Evolutionary conservation across 2,113 vertebrate genomes (phyloP).

Genomic region (Hemiscyllium ocellatum): DNA sequence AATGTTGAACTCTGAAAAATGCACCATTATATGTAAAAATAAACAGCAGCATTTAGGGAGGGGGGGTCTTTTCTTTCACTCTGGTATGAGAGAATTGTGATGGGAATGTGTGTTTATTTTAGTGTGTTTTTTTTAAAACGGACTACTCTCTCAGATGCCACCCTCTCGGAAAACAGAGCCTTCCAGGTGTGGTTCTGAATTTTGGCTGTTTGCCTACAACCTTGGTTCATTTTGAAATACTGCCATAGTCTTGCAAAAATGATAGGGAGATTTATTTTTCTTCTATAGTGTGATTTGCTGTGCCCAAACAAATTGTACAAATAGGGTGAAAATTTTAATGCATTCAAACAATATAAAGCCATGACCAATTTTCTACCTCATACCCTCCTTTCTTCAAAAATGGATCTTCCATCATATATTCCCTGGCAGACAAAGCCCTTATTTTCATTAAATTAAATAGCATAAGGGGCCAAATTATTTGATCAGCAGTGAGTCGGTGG

Average conservation of each 20-base stretch:
- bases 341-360: slow-evolving; percentile 92
- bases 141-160: slow-evolving; percentile 39
- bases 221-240: slow-evolving; percentile 49
- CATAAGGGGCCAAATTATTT: background rate
- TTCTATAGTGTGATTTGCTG: slow-evolving; percentile 60
- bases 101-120: slow-evolving; percentile 41
- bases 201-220: slow-evolving; percentile 56
- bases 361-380: slow-evolving; percentile 99
- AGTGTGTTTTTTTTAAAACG: slow-evolving; percentile 48
- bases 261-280: background rate
- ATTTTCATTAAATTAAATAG: slow-evolving; percentile 6
- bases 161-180: slow-evolving; percentile 54
- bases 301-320: slow-evolving; percentile 43
- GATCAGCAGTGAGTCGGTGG: background rate
- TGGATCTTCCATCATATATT: slow-evolving; percentile 30
- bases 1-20: slow-evolving; percentile 63
- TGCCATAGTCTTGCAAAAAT: slow-evolving; percentile 50
- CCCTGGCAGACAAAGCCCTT: background rate
- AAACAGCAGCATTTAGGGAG: slow-evolving; percentile 62
- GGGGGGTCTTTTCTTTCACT: slow-evolving; percentile 62
- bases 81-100: slow-evolving; percentile 5
- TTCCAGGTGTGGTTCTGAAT: slow-evolving; percentile 64
- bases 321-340: slow-evolving; percentile 62
- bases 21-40: slow-evolving; percentile 71
- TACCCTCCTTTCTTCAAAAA: slow-evolving; percentile 67